A percentile compares a stretch with the other conserved stretches of the same genome.
These are phyloP conservation scores for Catharus bicknelli DNA, from an alignment of 2,113 vertebrate genomes.

Conservation along the genomic window DNA sequence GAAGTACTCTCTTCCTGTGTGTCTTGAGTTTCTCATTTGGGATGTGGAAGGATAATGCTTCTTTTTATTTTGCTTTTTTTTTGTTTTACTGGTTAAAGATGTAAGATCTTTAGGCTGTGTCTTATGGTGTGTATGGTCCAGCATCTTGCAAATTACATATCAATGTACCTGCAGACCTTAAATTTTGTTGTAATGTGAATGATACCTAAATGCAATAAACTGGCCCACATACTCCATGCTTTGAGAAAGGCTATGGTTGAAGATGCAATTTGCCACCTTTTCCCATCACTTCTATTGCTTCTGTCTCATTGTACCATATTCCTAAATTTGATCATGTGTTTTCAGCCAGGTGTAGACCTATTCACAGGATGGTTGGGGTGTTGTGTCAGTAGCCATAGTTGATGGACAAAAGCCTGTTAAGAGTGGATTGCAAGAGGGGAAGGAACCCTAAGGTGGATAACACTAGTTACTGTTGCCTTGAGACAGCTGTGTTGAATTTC, in stretches of 20 bases:
- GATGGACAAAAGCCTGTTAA: not conserved
- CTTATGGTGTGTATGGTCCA: not conserved
- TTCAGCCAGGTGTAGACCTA: not conserved
- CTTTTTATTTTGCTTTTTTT: no score
- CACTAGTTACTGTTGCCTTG: not conserved
- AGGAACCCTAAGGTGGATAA: not conserved
- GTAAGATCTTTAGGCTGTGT: not conserved
- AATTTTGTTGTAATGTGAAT: not conserved
- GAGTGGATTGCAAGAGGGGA: not conserved
- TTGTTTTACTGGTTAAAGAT: not conserved
- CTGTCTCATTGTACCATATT: rapidly evolving
- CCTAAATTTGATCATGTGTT: not conserved
- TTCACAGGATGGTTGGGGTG: not conserved
- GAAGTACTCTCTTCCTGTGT: not conserved
- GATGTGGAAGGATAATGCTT: not conserved
- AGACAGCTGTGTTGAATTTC: not conserved
- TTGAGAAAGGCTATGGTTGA: not conserved
- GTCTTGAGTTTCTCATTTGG: not conserved
- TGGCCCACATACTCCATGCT: not conserved
- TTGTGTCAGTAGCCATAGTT: not conserved
- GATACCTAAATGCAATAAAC: not conserved
- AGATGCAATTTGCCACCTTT: not conserved
- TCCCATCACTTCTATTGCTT: not conserved
- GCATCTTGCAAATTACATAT: not conserved
- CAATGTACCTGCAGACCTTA: not conserved